Evolutionary conservation across 2,888 invertebrate species (phyloP), one percentile per base, ranked within the genome.

Genomic region (Drosophila fungiperda): DNA sequence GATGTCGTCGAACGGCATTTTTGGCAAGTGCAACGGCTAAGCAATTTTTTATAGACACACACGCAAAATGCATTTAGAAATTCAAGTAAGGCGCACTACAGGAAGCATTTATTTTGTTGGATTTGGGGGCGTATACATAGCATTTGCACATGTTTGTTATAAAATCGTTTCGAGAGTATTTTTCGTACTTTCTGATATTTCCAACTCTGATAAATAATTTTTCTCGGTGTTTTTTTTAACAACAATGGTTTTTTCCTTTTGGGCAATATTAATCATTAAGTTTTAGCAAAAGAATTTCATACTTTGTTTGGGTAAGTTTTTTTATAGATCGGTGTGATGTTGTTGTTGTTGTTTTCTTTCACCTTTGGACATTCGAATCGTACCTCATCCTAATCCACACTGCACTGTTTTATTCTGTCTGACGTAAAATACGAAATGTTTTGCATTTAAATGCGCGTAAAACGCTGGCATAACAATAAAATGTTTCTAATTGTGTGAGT

Each of bases 91-190:
- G 42, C 42, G 20, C 40, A 62, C 36, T 42, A 48, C 65, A 66
- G 84, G 69, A 84, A 81, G 74, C 49, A 65, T 55, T 76, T 61
- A 52, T 67, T 76, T 40, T 53, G 33, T 73, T 60, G 64, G 63
- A 62, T 64, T 69, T 66, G 45, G 62, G 73, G 84, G 71, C 89
- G 87, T 79, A 82, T 84, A 71, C 79, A 82, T 73, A 75, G 89
- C 75, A 71, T 76, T 38, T 59, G 36, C 61, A 45, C 60, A 53
- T 50, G 23, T 36, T 68, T 62, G 12, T 71, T 72, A 64, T 35
- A 60, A 75, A 53, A 67, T 64, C 42, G 42, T 38, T 53, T 12
- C 32, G 17, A 38, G 11, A 29, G 33, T 3, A 4, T 26, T 20
- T 11, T 15, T 33, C 9, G 1, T 8, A 29, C 15, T 45, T 7